Conservation (phyloP, 2,888 invertebrate species). For the Folsomia manolachei region DNA sequence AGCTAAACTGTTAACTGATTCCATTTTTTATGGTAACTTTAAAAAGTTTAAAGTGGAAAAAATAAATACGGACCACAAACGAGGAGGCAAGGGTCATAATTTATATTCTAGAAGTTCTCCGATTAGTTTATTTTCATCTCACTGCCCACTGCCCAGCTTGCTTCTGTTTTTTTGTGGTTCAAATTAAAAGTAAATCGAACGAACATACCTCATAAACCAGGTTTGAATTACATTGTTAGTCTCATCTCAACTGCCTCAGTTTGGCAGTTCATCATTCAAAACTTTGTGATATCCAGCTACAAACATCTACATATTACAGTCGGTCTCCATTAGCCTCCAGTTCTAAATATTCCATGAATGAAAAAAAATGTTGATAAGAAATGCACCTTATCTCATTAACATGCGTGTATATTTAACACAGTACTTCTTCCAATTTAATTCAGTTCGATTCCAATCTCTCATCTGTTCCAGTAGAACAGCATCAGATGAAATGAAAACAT, state of each 20-base stretch:
- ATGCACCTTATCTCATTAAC: background rate
- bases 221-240: background rate
- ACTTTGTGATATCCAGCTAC: background rate
- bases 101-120: too few relatives aligned
- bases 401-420: background rate
- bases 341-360: background rate
- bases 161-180: too few relatives aligned
- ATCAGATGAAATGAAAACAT: background rate
- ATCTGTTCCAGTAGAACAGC: too few relatives aligned
- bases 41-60: background rate
- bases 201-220: background rate
- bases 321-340: background rate
- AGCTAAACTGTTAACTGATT: background rate
- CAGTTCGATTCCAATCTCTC: constrained; percentile 2
- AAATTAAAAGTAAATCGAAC: background rate
- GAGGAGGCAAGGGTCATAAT: background rate
- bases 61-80: background rate
- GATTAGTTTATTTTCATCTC: too few relatives aligned
- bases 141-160: too few relatives aligned
- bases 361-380: background rate
- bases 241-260: background rate
- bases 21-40: background rate
- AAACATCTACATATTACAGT: background rate
- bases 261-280: constrained; percentile 5
- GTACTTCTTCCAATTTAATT: constrained; percentile 1